Evolutionary conservation across 1,140 invertebrate species (phyloP).

Genomic region (Thrips palmi): DNA sequence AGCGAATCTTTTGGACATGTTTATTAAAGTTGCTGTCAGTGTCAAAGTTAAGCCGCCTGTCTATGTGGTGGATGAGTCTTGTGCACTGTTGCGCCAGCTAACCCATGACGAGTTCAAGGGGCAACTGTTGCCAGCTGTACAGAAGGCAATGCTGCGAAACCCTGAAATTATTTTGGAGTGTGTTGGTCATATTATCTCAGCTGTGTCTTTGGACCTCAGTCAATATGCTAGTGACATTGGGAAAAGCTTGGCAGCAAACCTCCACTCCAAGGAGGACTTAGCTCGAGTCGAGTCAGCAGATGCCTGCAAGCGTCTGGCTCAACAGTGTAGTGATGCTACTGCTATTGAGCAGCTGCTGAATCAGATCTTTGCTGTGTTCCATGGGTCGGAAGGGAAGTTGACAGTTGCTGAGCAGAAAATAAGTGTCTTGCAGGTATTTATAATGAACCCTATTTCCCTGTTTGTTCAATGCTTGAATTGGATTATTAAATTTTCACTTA

Average conservation of each 20-base stretch:
- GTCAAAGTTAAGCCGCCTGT: conserved; percentile 55
- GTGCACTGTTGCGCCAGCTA: conserved; percentile 40
- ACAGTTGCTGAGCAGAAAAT: conserved; percentile 76
- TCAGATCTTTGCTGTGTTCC: conserved; percentile 63
- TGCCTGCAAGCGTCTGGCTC: conserved; percentile 46
- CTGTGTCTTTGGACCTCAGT: conserved; percentile 60
- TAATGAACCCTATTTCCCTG: conserved; percentile 3
- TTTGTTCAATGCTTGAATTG: background rate
- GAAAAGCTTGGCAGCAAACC: conserved; percentile 60
- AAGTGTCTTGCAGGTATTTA: conserved; percentile 55
- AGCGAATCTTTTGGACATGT: conserved; percentile 45
- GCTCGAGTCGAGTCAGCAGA: conserved; percentile 48
- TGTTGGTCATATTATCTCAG: conserved; percentile 51
- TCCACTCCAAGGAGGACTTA: conserved; percentile 65
- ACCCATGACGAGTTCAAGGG: conserved; percentile 56
- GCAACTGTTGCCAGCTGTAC: conserved; percentile 60
- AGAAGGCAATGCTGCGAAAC: conserved; percentile 82
- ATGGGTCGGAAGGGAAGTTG: conserved; percentile 83
- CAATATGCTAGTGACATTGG: conserved; percentile 58
- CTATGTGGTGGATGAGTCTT: conserved; percentile 42
- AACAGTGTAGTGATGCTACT: conserved; percentile 47
- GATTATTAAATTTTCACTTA: conserved; percentile 7
- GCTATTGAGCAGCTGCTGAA: conserved; percentile 48
- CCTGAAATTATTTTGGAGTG: conserved; percentile 77
- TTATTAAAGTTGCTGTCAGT: conserved; percentile 64